Percentiles rank a stretch among this genome's conserved stretches.
These are phyloP conservation scores for Sisor rabdophorus DNA, from an alignment of 2,113 vertebrate species.

Conservation along the genomic window DNA sequence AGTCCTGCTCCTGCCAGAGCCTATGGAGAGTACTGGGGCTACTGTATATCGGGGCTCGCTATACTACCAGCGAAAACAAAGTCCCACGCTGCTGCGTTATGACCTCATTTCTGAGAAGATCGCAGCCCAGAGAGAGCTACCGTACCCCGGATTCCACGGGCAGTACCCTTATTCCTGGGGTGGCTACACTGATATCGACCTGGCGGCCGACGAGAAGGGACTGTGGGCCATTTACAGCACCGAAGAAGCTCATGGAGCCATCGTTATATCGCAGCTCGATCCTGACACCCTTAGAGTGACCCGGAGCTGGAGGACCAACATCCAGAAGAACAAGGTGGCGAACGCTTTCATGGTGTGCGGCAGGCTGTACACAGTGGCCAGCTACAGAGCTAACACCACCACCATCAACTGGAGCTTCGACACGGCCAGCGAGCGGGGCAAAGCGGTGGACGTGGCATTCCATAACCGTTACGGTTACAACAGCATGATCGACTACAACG, in stretches of 20 bases:
- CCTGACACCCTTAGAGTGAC: conserved; percentile 77
- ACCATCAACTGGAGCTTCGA: conserved; percentile 80
- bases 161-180: conserved; percentile 92
- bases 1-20: conserved; percentile 78
- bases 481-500: conserved; percentile 92
- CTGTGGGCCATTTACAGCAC: conserved; percentile 93
- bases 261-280: conserved; percentile 85
- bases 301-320: conserved; percentile 85
- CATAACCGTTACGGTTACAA: conserved; percentile 82
- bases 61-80: conserved; percentile 81
- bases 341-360: conserved; percentile 90
- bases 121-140: conserved; percentile 75
- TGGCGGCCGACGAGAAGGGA: conserved; percentile 82
- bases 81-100: conserved; percentile 77
- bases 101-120: conserved; percentile 75
- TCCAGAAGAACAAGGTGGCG: conserved; percentile 83
- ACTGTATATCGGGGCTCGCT: conserved; percentile 78
- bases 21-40: conserved; percentile 84
- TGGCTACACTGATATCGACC: conserved; percentile 89
- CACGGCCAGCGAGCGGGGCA: conserved; percentile 69
- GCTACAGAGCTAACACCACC: conserved; percentile 74
- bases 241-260: conserved; percentile 79
- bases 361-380: conserved; percentile 83
- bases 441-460: conserved; percentile 72
- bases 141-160: conserved; percentile 81